Base-by-base conservation (phyloP, 2,113 vertebrate genomes). In the Myocastor coypus region DNA sequence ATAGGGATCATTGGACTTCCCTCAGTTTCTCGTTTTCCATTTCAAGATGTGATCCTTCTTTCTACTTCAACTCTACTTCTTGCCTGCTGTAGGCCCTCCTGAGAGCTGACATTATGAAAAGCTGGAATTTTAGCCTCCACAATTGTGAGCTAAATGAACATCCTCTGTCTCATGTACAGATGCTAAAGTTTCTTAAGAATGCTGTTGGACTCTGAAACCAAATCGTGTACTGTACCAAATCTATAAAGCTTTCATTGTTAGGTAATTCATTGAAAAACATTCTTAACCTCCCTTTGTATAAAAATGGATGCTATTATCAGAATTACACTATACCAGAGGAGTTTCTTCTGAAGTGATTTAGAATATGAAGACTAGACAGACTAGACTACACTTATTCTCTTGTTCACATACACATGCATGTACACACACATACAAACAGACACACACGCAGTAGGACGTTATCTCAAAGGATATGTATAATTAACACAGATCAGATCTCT, bases 341-440 rank as follows among this genome's bases (percentile, higher is more conserved):
- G 11, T 71, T 92, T 94, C 42, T 96, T 84, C 34, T 68, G n/a
- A 87, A 86, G 71, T 24, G 22, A 83, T 37, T 92, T 59, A 64
- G 50, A 88, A 93, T 84, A 81, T 37, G 8, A 94, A 26, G 68
- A 55, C 17, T 26, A 87, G 82, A 42, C 1, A 80, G 42, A n/a
- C 22, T 90, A 83, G 40, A 61, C 37, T 75, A 12, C 16, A 26
- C 14, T n/a, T 92, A 42, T 6, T 71, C 75, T 61, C 73, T 40
- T 55, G 22, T 85, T 91, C 42, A 24, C 28, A 37, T 17, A 84
- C 9, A 89, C 11, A 88, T 2, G 24, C 1, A 20, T 5, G 17
- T 2, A 24, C 30, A 73, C 1, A 30, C 75, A 77, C 42, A 63
- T 3, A n/a, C 40, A 87, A 8, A 75, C 7, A 78, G 12, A 64